Base-by-base conservation (phyloP, 2,888 invertebrate species). In the Suillia variegata region DNA sequence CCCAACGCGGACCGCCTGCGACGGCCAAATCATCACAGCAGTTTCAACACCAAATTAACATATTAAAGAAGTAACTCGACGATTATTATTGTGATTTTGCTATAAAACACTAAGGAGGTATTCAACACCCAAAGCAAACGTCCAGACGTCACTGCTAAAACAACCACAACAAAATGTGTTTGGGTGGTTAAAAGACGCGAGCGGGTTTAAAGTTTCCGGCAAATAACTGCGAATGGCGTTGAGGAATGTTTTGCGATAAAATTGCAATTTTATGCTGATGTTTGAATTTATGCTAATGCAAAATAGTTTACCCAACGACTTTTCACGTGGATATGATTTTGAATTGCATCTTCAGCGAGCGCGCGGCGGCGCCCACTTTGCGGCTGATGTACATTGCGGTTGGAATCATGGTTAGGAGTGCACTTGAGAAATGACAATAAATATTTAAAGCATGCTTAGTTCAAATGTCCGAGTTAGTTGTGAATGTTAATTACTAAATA, bases 221-320 rank as follows among this genome's bases (percentile, higher is more conserved):
- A 72, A 74, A 74, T 72, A 73, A 76, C 75, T 74, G 71, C 76
- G 74, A 65, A 67, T 70, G 65, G 70, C 71, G 73, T 73, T 71
- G 74, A 74, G 71, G 73, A 71, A 71, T 78, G 72, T 71, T 73
- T 70, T 63, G 76, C 76, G 73, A 78, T 78, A 78, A 77, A 78
- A 77, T 76, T 77, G 77, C 72, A 78, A 73, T 78, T 78, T 78
- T 78, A 72, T 76, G 79, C 76, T 78, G 78, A 78, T 77, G 73
- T 77, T 77, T 77, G 76, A 78, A 77, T 78, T 77, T 72, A 76
- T 76, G 77, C 73, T 77, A 77, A 78, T 78, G 74, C 71, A 75
- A 74, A 75, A 74, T 67, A 38, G 64, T 56, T 63, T 61, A 59
- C 64, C 61, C 54, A 67, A 75, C 74, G 76, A 71, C 76, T 75